These are phyloP conservation scores for Gallinago media DNA, from an alignment of 2,113 vertebrate species.

Conservation along the genomic window DNA sequence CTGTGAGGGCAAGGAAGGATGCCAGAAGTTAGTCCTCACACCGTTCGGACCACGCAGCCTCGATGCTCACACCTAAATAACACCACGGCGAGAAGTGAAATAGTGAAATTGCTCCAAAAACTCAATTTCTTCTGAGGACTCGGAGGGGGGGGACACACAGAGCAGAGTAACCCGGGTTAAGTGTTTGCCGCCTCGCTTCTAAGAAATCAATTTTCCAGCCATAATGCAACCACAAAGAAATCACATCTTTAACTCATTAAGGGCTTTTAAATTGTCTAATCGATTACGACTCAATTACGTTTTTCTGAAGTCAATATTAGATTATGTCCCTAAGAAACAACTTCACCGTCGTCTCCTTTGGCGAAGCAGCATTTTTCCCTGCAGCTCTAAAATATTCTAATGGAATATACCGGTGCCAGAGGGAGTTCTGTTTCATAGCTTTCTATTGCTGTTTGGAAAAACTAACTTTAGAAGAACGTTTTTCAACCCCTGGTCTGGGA, in stretches of 20 bases:
- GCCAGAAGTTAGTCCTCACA: slow-evolving; percentile 15
- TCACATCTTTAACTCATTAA: slow-evolving; percentile 66
- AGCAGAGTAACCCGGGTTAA: slow-evolving; percentile 55
- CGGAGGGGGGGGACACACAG: background rate
- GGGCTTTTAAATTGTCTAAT: slow-evolving; percentile 72
- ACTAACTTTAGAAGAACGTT: background rate
- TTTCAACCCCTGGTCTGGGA: background rate
- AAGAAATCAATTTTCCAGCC: slow-evolving; percentile 65
- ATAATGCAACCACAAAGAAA: slow-evolving; percentile 58
- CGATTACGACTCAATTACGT: slow-evolving; percentile 53
- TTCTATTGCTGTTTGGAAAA: background rate
- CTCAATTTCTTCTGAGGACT: slow-evolving; percentile 45
- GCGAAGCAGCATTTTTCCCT: background rate
- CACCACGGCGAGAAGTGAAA: slow-evolving; percentile 39
- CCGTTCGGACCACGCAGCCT: slow-evolving; percentile 6
- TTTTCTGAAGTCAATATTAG: slow-evolving; percentile 60
- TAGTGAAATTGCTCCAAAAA: slow-evolving; percentile 54
- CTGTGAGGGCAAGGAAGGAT: background rate
- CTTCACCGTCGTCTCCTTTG: background rate
- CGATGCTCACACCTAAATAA: slow-evolving; percentile 48
- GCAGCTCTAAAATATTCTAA: background rate
- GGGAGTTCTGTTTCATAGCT: background rate
- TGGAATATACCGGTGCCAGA: background rate
- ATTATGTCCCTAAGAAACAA: slow-evolving; percentile 24
- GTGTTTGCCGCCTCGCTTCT: slow-evolving; percentile 58